A percentile compares a stretch with the other conserved stretches of the same genome.
phyloP scores from a whole-genome alignment of 2,797 vertebrate genomes.

The Bradypodion pumilum region DNA sequence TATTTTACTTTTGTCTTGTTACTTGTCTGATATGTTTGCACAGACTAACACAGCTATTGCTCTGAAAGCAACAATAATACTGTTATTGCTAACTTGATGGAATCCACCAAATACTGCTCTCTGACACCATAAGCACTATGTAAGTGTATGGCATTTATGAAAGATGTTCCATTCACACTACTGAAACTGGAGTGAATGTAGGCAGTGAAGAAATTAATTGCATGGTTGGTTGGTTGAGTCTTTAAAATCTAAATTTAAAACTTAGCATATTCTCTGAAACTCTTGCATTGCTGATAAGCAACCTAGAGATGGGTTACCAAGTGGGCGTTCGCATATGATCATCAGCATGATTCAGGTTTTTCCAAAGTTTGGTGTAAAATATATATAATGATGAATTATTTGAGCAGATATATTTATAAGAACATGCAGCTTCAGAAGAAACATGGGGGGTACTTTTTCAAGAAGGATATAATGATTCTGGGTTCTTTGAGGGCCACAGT shows the following conservation, averaged over 20 bases:
- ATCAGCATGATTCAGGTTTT: constrained; percentile 9
- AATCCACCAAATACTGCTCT: neutral
- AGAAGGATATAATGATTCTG: neutral
- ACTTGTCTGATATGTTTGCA: too few relatives aligned
- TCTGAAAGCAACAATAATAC: too few relatives aligned
- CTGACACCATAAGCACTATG: neutral
- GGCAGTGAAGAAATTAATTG: neutral
- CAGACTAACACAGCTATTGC: too few relatives aligned
- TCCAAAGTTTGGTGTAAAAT: constrained; percentile 1
- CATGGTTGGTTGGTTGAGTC: neutral
- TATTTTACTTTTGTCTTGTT: too few relatives aligned
- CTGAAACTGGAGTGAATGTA: neutral
- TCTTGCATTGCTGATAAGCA: neutral
- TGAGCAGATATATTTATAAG: constrained; percentile 13
- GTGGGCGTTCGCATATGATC: constrained; percentile 21
- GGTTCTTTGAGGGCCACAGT: neutral
- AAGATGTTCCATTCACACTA: too few relatives aligned
- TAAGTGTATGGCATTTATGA: too few relatives aligned
- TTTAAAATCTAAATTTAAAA: constrained; percentile 5
- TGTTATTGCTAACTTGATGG: neutral
- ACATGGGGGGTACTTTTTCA: neutral
- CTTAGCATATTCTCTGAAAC: neutral
- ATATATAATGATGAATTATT: neutral
- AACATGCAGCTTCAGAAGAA: neutral
- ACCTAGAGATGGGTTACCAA: constrained; percentile 16